Base-by-base conservation (phyloP, 2,113 vertebrate genomes). In the Mesembrinibis cayennensis region DNA sequence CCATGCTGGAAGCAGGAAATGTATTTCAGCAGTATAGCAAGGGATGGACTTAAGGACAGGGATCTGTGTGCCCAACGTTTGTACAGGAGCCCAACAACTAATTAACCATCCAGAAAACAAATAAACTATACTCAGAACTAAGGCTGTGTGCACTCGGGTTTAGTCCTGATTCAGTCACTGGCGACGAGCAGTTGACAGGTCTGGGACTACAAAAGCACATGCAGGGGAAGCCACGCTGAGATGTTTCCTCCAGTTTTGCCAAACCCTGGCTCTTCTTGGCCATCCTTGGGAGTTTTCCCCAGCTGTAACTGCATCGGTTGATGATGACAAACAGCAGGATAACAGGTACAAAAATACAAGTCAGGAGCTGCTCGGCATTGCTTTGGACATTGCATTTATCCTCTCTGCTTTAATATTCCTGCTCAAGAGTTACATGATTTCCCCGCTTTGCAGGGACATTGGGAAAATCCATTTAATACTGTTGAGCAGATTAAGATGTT, bases 401-500 rank as follows among this genome's bases (percentile, higher is more conserved):
- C 82, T 82, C 74, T 76, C 66, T 26, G 30, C 70, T 89, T 87
- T 89, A 90, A 91, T 85, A 82, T 56, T 88, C 29, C 72, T 89
- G 38, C 71, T 94, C 66, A 89, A 86, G 82, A 77, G 49, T 77
- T 86, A 81, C 32, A 82, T 86, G 90, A 78, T 78, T 93, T 87
- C 50, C 44, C 82, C 0, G 1, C 50, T 90, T 93, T 90, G 67
- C 23, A 1, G 70, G 86, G 79, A 88, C 4, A 4, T 92, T 83
- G 61, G 53, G 59, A 76, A 88, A 94, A 94, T 87, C 85, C 82
- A 94, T 97, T 92, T 92, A 87, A 92, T 81, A 74, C 59, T 63
- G 63, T 59, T 90, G 90, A 87, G 67, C 76, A 93, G 85, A 92
- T 97, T 86, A 96, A 93, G 92, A 84, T 67, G 67, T 61, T 84